These are phyloP conservation scores for Tolypeutes matacus DNA, from an alignment of 2,797 vertebrate genomes.

Conservation along the genomic window DNA sequence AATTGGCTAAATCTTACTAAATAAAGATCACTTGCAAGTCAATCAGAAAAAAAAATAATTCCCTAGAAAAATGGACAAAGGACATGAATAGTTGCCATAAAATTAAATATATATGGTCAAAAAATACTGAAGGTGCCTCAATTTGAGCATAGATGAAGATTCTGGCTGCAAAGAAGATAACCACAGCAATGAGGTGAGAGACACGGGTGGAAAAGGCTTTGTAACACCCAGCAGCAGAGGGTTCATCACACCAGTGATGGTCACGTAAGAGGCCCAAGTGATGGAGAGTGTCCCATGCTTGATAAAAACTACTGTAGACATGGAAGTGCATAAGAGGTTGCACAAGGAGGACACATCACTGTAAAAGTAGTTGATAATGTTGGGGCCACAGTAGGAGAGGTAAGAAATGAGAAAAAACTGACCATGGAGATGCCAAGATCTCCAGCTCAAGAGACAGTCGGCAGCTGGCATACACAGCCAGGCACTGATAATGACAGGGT, in stretches of 20 bases:
- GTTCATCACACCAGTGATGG: slow-evolving; percentile 75
- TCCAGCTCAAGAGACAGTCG: slow-evolving; percentile 77
- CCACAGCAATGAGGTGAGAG: slow-evolving; percentile 82
- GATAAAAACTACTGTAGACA: slow-evolving; percentile 81
- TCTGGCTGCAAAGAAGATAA: slow-evolving; percentile 83
- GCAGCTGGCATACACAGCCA: slow-evolving; percentile 76
- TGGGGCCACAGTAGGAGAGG: slow-evolving; percentile 83
- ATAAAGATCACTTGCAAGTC: too few relatives aligned
- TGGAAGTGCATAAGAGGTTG: slow-evolving; percentile 83
- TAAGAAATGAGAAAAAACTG: slow-evolving; percentile 81
- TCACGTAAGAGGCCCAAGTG: slow-evolving; percentile 81
- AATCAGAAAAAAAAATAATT: too few relatives aligned
- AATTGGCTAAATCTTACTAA: too few relatives aligned
- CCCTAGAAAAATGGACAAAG: too few relatives aligned
- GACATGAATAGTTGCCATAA: too few relatives aligned
- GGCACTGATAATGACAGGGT: slow-evolving; percentile 83
- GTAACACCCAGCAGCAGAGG: slow-evolving; percentile 74
- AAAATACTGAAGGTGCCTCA: slow-evolving; percentile 72
- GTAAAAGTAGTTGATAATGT: slow-evolving; percentile 85
- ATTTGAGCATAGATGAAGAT: slow-evolving; percentile 84
- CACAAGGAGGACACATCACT: slow-evolving; percentile 85
- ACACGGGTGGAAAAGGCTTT: slow-evolving; percentile 85
- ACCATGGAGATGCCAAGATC: slow-evolving; percentile 82
- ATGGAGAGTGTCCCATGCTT: slow-evolving; percentile 79
- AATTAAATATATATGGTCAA: too few relatives aligned